A percentile compares a stretch with the other conserved stretches of the same genome.
These are phyloP conservation scores for Drosophila arawakana DNA, from an alignment of 1,140 invertebrate genomes.

Conservation along the genomic window DNA sequence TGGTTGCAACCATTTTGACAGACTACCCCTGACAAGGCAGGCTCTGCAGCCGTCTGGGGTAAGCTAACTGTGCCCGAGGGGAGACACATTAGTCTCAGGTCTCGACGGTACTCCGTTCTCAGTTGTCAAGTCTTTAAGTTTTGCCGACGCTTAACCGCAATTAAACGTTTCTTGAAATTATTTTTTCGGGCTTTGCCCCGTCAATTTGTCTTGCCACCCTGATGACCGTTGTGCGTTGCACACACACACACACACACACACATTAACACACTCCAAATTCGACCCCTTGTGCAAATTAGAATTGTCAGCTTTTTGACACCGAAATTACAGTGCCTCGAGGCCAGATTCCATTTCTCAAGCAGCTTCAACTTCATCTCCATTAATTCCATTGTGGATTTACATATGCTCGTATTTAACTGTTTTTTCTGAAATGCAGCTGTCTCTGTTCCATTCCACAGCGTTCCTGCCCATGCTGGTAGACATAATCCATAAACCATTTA, in stretches of 20 bases:
- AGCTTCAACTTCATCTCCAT: constrained; percentile 2
- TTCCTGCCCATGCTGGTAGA: constrained; percentile 60
- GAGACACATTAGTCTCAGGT: constrained; percentile 27
- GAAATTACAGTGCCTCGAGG: constrained; percentile 65
- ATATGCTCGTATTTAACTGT: constrained; percentile 66
- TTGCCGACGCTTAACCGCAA: constrained; percentile 70
- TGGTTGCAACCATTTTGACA: constrained; percentile 45
- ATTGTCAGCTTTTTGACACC: constrained; percentile 79
- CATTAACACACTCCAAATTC: not conserved
- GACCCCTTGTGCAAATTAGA: constrained; percentile 69
- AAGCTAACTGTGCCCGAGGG: constrained; percentile 22
- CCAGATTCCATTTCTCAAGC: constrained; percentile 50
- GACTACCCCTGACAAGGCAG: constrained; percentile 55
- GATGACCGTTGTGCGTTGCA: constrained; percentile 26
- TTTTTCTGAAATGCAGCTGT: constrained; percentile 47
- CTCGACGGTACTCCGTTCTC: constrained; percentile 14
- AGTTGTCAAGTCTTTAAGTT: constrained; percentile 54
- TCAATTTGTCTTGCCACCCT: constrained; percentile 77
- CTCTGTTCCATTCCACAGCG: constrained; percentile 33
- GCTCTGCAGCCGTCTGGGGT: not conserved
- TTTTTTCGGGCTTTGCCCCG: constrained; percentile 63
- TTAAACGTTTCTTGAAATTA: constrained; percentile 72
- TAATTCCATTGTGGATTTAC: constrained; percentile 62
- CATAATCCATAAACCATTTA: constrained; percentile 50
- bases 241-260: not conserved